Percentiles rank a stretch among this genome's conserved stretches.
Evolutionary conservation across 1,140 invertebrate species (phyloP).

Genomic region (Fopius arisanus): DNA sequence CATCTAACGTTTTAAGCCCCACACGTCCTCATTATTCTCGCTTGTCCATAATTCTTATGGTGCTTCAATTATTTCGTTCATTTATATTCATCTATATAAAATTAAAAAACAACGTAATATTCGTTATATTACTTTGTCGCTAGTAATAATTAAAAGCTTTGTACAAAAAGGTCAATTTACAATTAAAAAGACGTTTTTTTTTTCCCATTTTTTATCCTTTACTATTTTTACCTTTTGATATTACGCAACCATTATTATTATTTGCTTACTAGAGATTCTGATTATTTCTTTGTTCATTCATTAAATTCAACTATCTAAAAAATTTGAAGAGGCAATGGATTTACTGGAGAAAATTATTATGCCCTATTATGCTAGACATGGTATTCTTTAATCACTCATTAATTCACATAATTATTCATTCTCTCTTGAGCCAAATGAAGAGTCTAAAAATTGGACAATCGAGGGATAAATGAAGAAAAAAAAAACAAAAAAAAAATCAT

Average conservation of each 20-base stretch:
- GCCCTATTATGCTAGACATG: background rate
- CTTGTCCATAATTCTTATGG: slow-evolving; percentile 22
- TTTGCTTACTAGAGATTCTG: slow-evolving; percentile 11
- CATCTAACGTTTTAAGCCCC: background rate
- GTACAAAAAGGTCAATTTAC: slow-evolving; percentile 65
- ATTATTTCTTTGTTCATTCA: slow-evolving; percentile 47
- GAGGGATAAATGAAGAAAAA: background rate
- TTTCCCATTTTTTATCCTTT: slow-evolving; percentile 47
- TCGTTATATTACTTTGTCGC: slow-evolving; percentile 60
- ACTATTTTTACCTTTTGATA: slow-evolving; percentile 33
- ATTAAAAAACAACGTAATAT: slow-evolving; percentile 66
- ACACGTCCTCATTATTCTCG: background rate
- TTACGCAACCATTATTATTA: slow-evolving; percentile 24
- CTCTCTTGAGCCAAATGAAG: slow-evolving; percentile 1
- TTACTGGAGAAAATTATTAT: slow-evolving; percentile 16
- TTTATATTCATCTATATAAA: slow-evolving; percentile 55
- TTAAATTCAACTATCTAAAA: slow-evolving; percentile 36
- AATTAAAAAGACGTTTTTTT: slow-evolving; percentile 64
- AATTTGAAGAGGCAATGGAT: slow-evolving; percentile 4
- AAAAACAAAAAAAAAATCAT: background rate
- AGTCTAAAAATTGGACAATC: background rate
- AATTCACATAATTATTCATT: background rate
- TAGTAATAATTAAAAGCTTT: slow-evolving; percentile 63
- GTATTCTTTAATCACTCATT: background rate
- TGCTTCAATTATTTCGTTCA: slow-evolving; percentile 18